Conservation (phyloP, 2,888 invertebrate genomes). For the Sturmia bella region DNA sequence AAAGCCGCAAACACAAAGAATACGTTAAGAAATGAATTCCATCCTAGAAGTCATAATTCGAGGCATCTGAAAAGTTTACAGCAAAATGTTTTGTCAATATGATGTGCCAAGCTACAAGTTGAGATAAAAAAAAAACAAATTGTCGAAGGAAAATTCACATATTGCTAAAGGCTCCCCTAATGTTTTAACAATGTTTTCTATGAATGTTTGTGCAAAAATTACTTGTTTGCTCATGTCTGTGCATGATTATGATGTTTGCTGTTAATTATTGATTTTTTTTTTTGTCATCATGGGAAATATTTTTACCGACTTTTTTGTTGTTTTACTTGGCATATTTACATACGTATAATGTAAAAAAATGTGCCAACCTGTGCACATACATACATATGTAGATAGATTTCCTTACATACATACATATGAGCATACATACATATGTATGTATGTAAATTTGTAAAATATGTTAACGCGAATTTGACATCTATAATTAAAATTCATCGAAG, state of each 20-base stretch:
- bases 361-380: not conserved
- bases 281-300: slow-evolving; percentile 7
- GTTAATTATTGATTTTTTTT: slow-evolving; percentile 43
- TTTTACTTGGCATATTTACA: not conserved
- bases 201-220: not conserved
- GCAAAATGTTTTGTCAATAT: too few relatives aligned
- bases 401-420: not conserved
- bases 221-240: not conserved
- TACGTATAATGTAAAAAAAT: too few relatives aligned
- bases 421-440: not conserved
- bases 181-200: too few relatives aligned
- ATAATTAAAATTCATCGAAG: slow-evolving; percentile 67
- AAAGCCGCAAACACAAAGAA: too few relatives aligned
- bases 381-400: not conserved
- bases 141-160: too few relatives aligned
- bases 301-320: not conserved
- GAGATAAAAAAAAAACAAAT: too few relatives aligned
- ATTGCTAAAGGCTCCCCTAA: too few relatives aligned
- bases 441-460: not conserved
- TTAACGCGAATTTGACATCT: slow-evolving; percentile 57
- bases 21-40: too few relatives aligned
- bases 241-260: not conserved
- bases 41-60: too few relatives aligned
- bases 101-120: too few relatives aligned
- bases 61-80: too few relatives aligned